These are phyloP conservation scores for Anastrepha ludens DNA, from an alignment of 1,140 invertebrate species.

Conservation along the genomic window DNA sequence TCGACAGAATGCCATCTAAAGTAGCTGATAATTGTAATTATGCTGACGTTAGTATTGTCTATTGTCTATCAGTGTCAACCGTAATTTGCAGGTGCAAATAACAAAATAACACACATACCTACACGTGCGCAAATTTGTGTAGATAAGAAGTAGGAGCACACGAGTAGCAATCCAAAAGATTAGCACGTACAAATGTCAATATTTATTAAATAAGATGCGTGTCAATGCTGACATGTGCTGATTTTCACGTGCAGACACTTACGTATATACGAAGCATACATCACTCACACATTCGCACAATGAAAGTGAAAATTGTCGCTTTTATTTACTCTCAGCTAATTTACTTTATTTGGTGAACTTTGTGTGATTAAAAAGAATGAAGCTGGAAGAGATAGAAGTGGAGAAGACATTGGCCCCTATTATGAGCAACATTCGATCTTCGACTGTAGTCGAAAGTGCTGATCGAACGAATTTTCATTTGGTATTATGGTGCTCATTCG, in stretches of 20 bases:
- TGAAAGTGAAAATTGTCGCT: not conserved
- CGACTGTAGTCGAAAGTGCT: too few species aligned
- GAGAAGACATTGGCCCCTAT: too few species aligned
- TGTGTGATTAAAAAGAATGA: not conserved
- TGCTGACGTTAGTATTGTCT: not conserved
- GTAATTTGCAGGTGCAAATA: not conserved
- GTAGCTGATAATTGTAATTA: not conserved
- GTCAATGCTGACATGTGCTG: not conserved
- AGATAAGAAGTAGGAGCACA: not conserved
- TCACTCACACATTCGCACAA: not conserved
- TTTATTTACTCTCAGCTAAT: not conserved
- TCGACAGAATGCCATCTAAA: not conserved
- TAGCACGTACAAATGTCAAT: slow-evolving; percentile 20
- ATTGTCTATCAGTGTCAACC: not conserved
- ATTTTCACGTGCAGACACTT: not conserved
- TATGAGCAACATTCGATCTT: too few species aligned
- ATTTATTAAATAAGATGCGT: not conserved
- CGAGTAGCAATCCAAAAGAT: not conserved
- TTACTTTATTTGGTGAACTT: not conserved
- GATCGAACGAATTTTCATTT: too few species aligned
- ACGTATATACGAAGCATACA: not conserved
- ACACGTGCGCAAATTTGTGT: not conserved
- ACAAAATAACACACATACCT: not conserved
- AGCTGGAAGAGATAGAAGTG: not conserved
- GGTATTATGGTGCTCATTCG: too few species aligned